A percentile compares a stretch with the other conserved stretches of the same genome.
These are phyloP conservation scores for Galerucella calmariensis DNA, from an alignment of 2,888 invertebrate genomes.

Conservation along the genomic window DNA sequence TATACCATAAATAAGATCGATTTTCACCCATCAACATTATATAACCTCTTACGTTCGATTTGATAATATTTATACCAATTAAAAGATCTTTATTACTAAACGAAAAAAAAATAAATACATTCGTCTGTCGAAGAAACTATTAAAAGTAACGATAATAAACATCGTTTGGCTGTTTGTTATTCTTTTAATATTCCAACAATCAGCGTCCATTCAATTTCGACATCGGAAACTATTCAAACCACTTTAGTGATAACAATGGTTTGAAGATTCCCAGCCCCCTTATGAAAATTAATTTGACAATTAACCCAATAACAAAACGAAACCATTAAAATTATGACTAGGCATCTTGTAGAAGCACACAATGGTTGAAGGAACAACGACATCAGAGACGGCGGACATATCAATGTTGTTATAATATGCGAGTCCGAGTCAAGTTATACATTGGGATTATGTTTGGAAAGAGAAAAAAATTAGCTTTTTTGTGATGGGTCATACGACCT, in stretches of 20 bases:
- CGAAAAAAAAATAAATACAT: neutral
- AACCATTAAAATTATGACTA: constrained; percentile 41
- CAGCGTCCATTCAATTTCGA: constrained; percentile 25
- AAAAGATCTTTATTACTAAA: neutral
- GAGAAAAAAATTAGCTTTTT: no score
- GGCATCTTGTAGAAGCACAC: constrained; percentile 37
- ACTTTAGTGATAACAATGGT: constrained; percentile 22
- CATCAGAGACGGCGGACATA: constrained; percentile 7
- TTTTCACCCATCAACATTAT: neutral
- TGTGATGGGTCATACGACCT: no score
- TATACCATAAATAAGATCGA: no score
- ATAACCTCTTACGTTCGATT: neutral
- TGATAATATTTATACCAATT: neutral
- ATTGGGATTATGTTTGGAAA: no score
- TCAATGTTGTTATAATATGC: neutral
- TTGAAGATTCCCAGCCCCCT: constrained; percentile 28
- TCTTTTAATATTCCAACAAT: constrained; percentile 19
- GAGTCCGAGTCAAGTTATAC: no score
- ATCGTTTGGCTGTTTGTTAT: constrained; percentile 4
- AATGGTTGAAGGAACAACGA: constrained; percentile 11
- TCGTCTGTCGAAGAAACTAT: neutral
- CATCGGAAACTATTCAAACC: constrained; percentile 28
- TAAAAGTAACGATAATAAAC: constrained; percentile 2
- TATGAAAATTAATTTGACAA: constrained; percentile 35
- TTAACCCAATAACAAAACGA: constrained; percentile 35